Percentiles rank a stretch among this genome's conserved stretches.
phyloP scores from a whole-genome alignment of 1,140 invertebrate genomes.

The Brachionus sp. region DNA sequence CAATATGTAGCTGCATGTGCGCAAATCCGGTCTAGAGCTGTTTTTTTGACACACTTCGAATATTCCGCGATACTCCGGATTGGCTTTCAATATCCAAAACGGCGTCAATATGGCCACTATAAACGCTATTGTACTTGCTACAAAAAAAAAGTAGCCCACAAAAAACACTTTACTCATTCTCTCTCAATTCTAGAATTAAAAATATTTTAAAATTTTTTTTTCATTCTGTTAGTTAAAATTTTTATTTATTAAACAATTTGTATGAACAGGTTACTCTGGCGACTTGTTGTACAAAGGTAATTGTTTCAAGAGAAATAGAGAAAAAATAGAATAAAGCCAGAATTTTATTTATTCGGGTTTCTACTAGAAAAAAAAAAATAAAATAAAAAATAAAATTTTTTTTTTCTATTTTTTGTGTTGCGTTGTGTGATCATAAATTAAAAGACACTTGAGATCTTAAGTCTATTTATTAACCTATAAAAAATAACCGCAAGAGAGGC shows the following conservation, averaged over 20 bases:
- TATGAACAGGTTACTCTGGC: not conserved
- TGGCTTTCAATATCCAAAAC: conserved; percentile 40
- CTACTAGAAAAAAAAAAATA: no score
- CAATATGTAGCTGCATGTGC: conserved; percentile 31
- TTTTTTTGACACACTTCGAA: conserved; percentile 18
- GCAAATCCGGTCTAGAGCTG: not conserved
- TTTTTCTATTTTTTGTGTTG: not conserved
- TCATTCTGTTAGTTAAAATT: not conserved
- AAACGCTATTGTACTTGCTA: conserved; percentile 40
- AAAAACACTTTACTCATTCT: conserved; percentile 45
- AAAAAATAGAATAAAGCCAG: no score
- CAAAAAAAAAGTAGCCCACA: conserved; percentile 32
- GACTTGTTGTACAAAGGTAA: not conserved
- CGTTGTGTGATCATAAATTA: not conserved
- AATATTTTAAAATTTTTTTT: not conserved
- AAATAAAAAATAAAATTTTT: not conserved
- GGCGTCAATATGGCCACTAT: conserved; percentile 44
- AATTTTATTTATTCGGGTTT: no score
- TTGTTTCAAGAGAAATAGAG: not conserved
- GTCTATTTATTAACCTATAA: not conserved
- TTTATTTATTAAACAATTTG: not conserved
- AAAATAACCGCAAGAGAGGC: not conserved
- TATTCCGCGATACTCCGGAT: conserved; percentile 28
- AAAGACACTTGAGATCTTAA: not conserved
- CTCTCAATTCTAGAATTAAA: not conserved